A percentile compares a stretch with the other conserved stretches of the same genome.
These are phyloP conservation scores for Lasioglossum vierecki DNA, from an alignment of 2,888 invertebrate species.

Conservation along the genomic window DNA sequence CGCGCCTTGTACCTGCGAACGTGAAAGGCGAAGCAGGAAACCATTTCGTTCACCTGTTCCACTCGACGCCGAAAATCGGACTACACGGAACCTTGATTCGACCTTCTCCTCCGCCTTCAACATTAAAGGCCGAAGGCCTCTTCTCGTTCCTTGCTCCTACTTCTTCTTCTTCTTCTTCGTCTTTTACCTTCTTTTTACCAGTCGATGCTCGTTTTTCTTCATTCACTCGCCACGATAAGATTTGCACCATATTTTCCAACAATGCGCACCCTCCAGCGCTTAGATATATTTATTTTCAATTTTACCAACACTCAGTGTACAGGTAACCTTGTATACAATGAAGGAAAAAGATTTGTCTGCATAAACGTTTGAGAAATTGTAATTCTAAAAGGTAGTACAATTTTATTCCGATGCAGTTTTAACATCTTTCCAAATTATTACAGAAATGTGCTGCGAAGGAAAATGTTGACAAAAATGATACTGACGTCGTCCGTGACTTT, in stretches of 20 bases:
- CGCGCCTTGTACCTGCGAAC: conserved; percentile 20
- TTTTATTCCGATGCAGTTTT: not conserved
- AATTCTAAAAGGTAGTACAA: not conserved
- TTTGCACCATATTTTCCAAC: not conserved
- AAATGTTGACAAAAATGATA: not conserved
- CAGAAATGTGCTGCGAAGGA: not conserved
- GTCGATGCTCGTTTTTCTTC: not conserved
- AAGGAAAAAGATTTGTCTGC: too few relatives aligned
- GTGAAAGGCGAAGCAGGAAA: conserved; percentile 58
- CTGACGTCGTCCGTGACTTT: too few relatives aligned
- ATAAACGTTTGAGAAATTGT: too few relatives aligned
- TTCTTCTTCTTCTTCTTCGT: not conserved
- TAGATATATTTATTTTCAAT: not conserved
- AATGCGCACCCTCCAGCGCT: not conserved
- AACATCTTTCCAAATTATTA: not conserved
- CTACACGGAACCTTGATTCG: conserved; percentile 67
- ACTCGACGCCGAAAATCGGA: conserved; percentile 62
- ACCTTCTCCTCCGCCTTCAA: conserved; percentile 68
- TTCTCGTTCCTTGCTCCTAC: conserved; percentile 62
- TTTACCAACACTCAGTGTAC: not conserved
- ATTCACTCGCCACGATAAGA: not conserved
- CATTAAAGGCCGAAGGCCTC: conserved; percentile 57
- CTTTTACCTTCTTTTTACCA: not conserved
- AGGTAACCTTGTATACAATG: too few relatives aligned
- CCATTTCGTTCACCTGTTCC: conserved; percentile 62